Conservation (phyloP, 2,113 vertebrate species). For the Pelvicachromis taeniatus region DNA sequence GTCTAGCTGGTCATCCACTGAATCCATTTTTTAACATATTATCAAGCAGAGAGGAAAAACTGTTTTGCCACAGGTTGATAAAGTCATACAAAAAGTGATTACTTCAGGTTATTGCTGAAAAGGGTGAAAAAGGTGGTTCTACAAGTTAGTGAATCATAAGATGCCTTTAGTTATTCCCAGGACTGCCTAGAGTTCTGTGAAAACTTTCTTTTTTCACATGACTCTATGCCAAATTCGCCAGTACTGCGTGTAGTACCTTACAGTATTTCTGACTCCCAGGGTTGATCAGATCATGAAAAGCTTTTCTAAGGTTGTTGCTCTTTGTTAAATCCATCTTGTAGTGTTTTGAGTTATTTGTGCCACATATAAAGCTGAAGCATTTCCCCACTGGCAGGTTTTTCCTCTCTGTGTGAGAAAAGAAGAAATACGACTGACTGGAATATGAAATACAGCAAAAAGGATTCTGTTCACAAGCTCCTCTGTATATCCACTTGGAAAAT, state of each 20-base stretch:
- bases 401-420: background rate
- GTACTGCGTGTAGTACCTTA: background rate
- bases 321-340: constrained; percentile 3
- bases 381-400: background rate
- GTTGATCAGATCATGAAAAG: background rate
- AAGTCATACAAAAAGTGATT: background rate
- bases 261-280: background rate
- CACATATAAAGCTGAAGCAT: background rate
- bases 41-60: background rate
- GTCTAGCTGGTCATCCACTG: background rate
- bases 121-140: background rate
- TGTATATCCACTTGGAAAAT: background rate
- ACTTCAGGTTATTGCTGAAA: background rate
- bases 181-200: background rate
- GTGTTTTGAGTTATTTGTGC: constrained; percentile 2
- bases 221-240: background rate
- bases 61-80: background rate
- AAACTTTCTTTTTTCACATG: background rate
- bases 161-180: background rate
- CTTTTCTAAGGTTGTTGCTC: background rate
- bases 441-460: background rate
- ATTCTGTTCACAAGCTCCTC: background rate
- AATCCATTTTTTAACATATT: background rate
- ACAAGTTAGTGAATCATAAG: background rate
- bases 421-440: background rate